A percentile compares a stretch with the other conserved stretches of the same genome.
phyloP scores from a whole-genome alignment of 1,140 invertebrate genomes.

The Antheraea pernyi region DNA sequence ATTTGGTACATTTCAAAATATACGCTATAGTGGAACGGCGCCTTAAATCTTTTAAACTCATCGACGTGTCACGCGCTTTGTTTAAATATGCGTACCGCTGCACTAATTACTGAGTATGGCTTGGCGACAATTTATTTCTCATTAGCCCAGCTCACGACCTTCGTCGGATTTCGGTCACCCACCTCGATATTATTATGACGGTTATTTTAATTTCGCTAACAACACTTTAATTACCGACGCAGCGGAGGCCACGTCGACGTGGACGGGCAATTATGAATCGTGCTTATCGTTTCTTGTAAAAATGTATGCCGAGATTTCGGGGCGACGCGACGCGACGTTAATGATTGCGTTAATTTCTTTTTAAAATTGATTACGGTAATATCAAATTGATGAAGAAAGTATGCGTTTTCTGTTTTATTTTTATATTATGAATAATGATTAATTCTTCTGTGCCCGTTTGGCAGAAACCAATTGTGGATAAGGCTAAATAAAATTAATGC shows the following conservation, averaged over 20 bases:
- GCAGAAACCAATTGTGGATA: too few species aligned
- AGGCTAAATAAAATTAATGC: too few species aligned
- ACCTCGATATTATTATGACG: slow-evolving; percentile 55
- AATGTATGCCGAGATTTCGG: neutral
- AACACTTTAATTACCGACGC: slow-evolving; percentile 68
- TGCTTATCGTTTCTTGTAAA: slow-evolving; percentile 14
- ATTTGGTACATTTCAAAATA: neutral
- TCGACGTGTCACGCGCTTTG: slow-evolving; percentile 60
- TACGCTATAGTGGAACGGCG: slow-evolving; percentile 25
- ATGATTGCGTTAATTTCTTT: slow-evolving; percentile 5
- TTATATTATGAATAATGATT: neutral
- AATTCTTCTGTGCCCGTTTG: too few species aligned
- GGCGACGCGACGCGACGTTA: neutral
- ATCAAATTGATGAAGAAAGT: neutral
- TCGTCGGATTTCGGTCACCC: slow-evolving; percentile 64
- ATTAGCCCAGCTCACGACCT: slow-evolving; percentile 57
- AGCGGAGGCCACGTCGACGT: slow-evolving; percentile 37
- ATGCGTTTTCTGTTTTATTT: neutral
- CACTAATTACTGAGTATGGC: slow-evolving; percentile 65
- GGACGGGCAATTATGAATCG: slow-evolving; percentile 35
- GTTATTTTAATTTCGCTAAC: slow-evolving; percentile 75
- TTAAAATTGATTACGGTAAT: slow-evolving; percentile 1
- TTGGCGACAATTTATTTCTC: slow-evolving; percentile 75
- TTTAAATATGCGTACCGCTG: slow-evolving; percentile 60
- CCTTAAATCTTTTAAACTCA: slow-evolving; percentile 36